Base-by-base conservation (phyloP, 2,797 vertebrate genomes). In the Coendou prehensilis region DNA sequence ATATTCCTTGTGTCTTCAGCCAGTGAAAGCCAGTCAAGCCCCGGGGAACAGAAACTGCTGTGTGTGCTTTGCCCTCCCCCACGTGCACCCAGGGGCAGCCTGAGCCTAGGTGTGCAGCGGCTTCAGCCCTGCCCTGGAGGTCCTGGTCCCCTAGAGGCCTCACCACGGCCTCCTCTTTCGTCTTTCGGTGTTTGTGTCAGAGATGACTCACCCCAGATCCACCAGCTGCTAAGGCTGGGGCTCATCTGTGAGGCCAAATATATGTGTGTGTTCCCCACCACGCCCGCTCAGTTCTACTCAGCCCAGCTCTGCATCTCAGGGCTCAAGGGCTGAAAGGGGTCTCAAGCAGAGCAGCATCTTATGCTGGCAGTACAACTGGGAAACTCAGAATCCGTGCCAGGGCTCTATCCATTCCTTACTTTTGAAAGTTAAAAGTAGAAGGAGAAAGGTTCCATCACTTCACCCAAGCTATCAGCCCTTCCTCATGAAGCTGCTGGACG, bases 401-500 rank as follows among this genome's bases (percentile, higher is more conserved):
- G 26, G 33, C 4, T 33, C 18, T 26, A 18, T 22, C 23, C 54
- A 1, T 9, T 3, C 50, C 8, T 2, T 47, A 47, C 26, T 5
- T 64, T 47, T 89, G 63, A 71, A 45, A 76, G 41, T 52, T n/a
- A 69, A 52, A 69, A 33, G 30, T 50, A 17, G 18, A 8, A 18
- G 30, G 22, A 17, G 37, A 84, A 80, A 8, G 57, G 37, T 59
- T 26, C 23, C 4, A 28, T 28, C 56, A 45, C 23, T 56, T 64
- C 61, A 28, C 8, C 45, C 45, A 54, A 28, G 28, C 45, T 82
- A 6, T 37, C 22, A 8, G 4, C 9, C 50, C 69, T 87, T 86
- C 61, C 30, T 47, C 0, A 0, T 4, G 1, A 13, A 30, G 14
- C 45, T 33, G 2, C 33, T 28, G 14, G 5, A 41, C 30, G 28